Evolutionary conservation across 2,888 invertebrate species (phyloP).

Genomic region (Pseudoips prasinana): DNA sequence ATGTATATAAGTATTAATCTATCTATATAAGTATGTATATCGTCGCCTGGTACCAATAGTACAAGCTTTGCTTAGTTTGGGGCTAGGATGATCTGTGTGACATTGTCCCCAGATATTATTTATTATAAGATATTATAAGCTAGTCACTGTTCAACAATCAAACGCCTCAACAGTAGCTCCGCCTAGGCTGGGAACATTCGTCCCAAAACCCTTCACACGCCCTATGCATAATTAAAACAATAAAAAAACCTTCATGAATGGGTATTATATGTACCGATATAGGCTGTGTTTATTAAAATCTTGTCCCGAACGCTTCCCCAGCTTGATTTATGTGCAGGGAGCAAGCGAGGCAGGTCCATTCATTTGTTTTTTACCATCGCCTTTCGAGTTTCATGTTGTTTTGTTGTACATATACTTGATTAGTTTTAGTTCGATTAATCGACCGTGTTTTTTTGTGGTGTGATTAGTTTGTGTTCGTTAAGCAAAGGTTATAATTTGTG

Average conservation of each 20-base stretch:
- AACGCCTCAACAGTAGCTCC: conserved; percentile 28
- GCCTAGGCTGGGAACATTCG: conserved; percentile 28
- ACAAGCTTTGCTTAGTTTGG: no score
- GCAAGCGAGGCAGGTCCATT: conserved; percentile 64
- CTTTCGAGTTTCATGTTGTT: conserved; percentile 2
- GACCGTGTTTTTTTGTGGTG: conserved; percentile 35
- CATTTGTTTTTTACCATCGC: conserved; percentile 70
- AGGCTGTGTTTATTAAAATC: conserved; percentile 77
- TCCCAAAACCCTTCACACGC: conserved; percentile 62
- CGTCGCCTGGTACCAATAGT: no score
- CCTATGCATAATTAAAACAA: conserved; percentile 71
- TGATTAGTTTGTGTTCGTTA: conserved; percentile 32
- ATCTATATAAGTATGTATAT: no score
- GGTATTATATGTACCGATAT: conserved; percentile 47
- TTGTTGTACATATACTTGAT: conserved; percentile 47
- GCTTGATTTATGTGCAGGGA: conserved; percentile 71
- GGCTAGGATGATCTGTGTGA: no score
- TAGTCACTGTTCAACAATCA: no score
- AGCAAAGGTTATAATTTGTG: conserved; percentile 41
- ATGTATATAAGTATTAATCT: no score
- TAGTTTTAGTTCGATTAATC: conserved; percentile 76
- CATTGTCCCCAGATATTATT: no score
- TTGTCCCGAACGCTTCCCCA: conserved; percentile 55
- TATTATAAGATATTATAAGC: no score
- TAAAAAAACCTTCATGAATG: conserved; percentile 66